phyloP scores from a whole-genome alignment of 2,888 invertebrate species.

The Catocala sponsa region DNA sequence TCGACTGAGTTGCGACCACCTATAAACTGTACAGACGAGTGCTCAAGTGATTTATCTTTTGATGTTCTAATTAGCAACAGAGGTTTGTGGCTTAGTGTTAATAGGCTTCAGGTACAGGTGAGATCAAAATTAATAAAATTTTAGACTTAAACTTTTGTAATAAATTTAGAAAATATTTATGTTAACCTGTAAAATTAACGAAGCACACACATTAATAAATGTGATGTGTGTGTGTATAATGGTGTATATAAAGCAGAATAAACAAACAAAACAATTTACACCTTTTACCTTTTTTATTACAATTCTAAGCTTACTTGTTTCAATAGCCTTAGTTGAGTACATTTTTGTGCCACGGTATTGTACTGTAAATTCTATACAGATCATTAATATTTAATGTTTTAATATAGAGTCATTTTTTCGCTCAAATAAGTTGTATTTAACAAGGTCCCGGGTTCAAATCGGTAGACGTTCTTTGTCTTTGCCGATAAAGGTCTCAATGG shows the following conservation, averaged over 20 bases:
- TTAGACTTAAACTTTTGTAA: no score
- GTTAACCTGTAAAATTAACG: no score
- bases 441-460: background rate
- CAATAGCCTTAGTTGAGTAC: constrained; percentile 23
- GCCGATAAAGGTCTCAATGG: constrained; percentile 13
- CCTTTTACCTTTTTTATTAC: no score
- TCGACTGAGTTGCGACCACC: constrained; percentile 71
- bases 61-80: constrained; percentile 52
- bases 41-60: constrained; percentile 54
- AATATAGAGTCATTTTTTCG: constrained; percentile 14
- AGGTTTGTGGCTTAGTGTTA: constrained; percentile 24
- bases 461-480: constrained; percentile 17
- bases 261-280: no score
- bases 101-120: background rate
- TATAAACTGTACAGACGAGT: constrained; percentile 59
- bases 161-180: no score
- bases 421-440: constrained; percentile 9
- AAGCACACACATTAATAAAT: no score
- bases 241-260: no score
- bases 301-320: background rate
- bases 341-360: background rate
- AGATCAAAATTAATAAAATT: no score
- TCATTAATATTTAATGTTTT: constrained; percentile 33
- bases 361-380: constrained; percentile 15
- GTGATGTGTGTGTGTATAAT: no score